phyloP scores from a whole-genome alignment of 2,797 vertebrate genomes.

The Acomys russatus region DNA sequence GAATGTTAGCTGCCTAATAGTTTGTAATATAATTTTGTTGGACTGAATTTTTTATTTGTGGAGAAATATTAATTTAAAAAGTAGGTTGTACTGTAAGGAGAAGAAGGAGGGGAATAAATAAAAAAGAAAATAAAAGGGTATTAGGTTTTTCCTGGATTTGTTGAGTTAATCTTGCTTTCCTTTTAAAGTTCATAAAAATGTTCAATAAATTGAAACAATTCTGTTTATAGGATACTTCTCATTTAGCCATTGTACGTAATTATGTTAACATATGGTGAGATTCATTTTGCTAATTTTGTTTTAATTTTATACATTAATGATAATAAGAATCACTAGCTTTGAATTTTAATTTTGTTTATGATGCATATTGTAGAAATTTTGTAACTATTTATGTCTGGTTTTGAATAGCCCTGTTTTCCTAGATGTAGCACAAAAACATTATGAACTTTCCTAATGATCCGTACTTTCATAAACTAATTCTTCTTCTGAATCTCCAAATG shows the following conservation, averaged over 20 bases:
- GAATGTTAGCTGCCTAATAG: not conserved
- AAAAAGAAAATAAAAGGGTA: not conserved
- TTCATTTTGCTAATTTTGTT: not conserved
- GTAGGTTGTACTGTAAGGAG: not conserved
- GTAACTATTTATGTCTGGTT: not conserved
- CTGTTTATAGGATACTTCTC: not conserved
- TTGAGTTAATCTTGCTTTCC: not conserved
- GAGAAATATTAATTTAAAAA: not conserved
- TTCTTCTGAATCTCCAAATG: not conserved
- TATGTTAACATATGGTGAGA: not conserved
- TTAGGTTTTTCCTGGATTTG: not conserved
- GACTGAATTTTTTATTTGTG: not conserved
- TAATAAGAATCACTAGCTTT: not conserved
- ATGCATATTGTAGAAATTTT: not conserved
- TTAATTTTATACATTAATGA: not conserved
- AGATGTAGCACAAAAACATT: not conserved
- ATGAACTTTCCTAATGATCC: not conserved
- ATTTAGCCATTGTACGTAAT: not conserved
- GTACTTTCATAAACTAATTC: not conserved
- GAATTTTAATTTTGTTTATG: not conserved
- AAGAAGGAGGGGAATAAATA: not conserved
- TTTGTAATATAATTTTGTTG: not conserved
- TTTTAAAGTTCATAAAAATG: not conserved
- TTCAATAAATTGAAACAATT: not conserved
- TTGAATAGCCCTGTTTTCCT: not conserved